A percentile compares a stretch with the other conserved stretches of the same genome.
Conservation (phyloP, 2,797 vertebrate genomes). For the Tragelaphus eurycerus region DNA sequence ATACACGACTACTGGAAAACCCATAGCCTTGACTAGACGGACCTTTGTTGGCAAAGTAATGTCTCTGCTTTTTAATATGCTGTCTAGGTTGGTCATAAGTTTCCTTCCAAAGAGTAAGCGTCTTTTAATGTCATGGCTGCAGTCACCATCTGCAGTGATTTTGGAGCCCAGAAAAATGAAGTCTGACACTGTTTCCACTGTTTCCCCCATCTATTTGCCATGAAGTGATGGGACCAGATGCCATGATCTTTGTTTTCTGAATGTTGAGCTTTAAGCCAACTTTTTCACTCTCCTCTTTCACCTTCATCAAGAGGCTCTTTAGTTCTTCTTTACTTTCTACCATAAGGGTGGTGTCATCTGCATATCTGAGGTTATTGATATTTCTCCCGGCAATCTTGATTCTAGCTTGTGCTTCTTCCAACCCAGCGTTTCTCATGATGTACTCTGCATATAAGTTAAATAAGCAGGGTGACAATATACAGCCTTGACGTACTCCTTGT, state of each 20-base stretch:
- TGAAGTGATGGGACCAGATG: not conserved
- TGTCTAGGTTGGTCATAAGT: not conserved
- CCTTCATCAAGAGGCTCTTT: not conserved
- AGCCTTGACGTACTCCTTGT: not conserved
- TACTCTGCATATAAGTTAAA: not conserved
- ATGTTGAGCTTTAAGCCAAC: not conserved
- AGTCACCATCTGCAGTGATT: not conserved
- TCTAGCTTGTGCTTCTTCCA: not conserved
- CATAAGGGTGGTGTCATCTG: not conserved
- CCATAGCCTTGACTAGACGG: not conserved
- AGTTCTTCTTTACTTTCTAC: not conserved
- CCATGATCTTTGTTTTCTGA: not conserved
- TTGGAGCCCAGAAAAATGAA: not conserved
- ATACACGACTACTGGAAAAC: not conserved
- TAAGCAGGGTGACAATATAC: not conserved
- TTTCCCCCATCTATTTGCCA: not conserved
- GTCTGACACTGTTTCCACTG: not conserved
- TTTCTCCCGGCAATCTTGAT: not conserved
- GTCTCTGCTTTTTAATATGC: not conserved
- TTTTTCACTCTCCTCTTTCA: not conserved
- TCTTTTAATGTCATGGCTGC: not conserved
- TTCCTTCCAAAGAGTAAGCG: rapidly evolving
- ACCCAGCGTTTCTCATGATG: not conserved
- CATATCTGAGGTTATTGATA: not conserved
- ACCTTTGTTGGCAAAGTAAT: not conserved